Percentiles rank a stretch among this genome's conserved stretches.
phyloP scores from a whole-genome alignment of 2,888 invertebrate species.

The Trichogramma dendrolimi region DNA sequence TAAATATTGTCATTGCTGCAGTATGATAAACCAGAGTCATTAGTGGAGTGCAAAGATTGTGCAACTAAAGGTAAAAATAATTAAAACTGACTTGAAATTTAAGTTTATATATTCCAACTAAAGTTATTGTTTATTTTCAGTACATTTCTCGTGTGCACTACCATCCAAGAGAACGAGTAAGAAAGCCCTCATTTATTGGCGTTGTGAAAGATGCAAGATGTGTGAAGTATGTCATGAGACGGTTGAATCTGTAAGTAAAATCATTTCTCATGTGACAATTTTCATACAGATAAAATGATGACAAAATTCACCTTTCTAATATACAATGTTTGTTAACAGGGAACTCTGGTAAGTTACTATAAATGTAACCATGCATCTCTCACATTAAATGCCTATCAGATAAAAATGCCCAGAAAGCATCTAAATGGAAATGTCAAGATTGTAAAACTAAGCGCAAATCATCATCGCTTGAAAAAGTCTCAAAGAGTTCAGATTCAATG shows the following conservation, averaged over 20 bases:
- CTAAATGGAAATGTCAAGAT: constrained; percentile 70
- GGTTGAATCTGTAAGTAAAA: constrained; percentile 64
- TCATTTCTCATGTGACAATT: too few relatives aligned
- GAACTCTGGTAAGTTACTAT: constrained; percentile 72
- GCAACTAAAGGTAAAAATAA: constrained; percentile 61
- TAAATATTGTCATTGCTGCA: constrained; percentile 46
- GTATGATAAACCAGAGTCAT: constrained; percentile 55
- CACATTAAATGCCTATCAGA: constrained; percentile 79
- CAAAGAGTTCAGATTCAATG: too few relatives aligned
- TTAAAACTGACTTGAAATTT: constrained; percentile 1
- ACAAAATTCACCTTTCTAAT: neutral
- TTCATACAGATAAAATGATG: too few relatives aligned
- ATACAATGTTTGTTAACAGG: constrained; percentile 51
- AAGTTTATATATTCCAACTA: constrained; percentile 16
- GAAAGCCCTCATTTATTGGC: constrained; percentile 72
- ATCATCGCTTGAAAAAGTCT: too few relatives aligned
- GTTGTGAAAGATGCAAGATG: constrained; percentile 85
- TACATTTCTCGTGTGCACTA: constrained; percentile 67
- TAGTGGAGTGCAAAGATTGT: constrained; percentile 69
- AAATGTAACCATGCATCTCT: constrained; percentile 83
- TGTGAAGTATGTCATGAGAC: constrained; percentile 79
- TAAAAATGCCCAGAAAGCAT: constrained; percentile 56
- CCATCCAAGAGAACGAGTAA: constrained; percentile 62
- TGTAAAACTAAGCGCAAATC: constrained; percentile 53
- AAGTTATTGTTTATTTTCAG: constrained; percentile 47